phyloP scores from a whole-genome alignment of 2,113 vertebrate species.

The Oncorhynchus tshawytscha region DNA sequence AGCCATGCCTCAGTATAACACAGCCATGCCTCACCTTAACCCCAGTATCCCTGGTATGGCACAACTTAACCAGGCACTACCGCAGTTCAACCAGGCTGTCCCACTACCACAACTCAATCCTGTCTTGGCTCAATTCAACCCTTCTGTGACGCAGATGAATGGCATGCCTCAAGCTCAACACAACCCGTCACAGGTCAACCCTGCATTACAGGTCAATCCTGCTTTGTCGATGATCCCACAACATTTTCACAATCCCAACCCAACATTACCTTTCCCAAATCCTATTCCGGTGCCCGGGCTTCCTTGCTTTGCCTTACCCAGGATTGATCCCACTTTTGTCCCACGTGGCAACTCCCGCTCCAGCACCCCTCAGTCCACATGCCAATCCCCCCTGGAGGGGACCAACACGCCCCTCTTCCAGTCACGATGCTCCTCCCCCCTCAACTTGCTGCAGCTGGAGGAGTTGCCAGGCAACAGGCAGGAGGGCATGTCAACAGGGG shows the following conservation, averaged over 20 bases:
- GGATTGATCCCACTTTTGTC: slow-evolving; percentile 17
- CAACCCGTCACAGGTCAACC: slow-evolving; percentile 35
- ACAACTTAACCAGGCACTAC: background rate
- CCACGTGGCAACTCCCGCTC: slow-evolving; percentile 68
- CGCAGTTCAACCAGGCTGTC: background rate
- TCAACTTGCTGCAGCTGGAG: slow-evolving; percentile 88
- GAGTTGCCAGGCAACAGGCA: slow-evolving; percentile 71
- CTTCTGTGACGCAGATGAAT: slow-evolving; percentile 2
- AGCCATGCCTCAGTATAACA: slow-evolving; percentile 7
- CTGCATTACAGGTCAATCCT: slow-evolving; percentile 35
- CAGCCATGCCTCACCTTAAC: slow-evolving; percentile 8
- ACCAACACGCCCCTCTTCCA: slow-evolving; percentile 81
- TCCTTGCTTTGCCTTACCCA: background rate
- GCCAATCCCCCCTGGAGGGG: slow-evolving; percentile 64
- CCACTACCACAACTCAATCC: background rate
- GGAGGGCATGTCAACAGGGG: slow-evolving; percentile 58
- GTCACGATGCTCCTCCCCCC: slow-evolving; percentile 87
- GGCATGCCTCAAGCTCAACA: slow-evolving; percentile 46
- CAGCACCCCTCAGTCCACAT: slow-evolving; percentile 75
- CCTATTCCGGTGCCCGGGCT: background rate
- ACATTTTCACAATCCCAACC: slow-evolving; percentile 72
- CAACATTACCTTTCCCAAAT: slow-evolving; percentile 16
- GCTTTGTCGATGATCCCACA: slow-evolving; percentile 9
- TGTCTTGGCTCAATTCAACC: slow-evolving; percentile 9
- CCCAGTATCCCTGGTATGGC: background rate